Evolutionary conservation across 2,797 vertebrate species (phyloP).

Genomic region (Leptoclinus maculatus): DNA sequence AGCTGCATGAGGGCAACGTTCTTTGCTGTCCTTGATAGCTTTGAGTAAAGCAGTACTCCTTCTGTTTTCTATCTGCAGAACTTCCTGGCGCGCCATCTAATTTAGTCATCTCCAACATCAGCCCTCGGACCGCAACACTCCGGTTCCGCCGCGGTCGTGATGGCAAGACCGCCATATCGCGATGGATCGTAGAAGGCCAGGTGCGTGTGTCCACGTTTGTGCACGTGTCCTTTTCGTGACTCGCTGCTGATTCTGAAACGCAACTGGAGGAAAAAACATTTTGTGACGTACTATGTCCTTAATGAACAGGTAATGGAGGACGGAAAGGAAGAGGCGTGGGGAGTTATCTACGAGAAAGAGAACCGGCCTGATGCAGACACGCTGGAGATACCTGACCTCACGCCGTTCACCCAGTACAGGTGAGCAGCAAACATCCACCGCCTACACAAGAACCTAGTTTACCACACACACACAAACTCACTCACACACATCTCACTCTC

Average conservation of each 20-base stretch:
- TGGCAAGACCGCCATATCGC: slow-evolving; percentile 92
- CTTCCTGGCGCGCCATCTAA: slow-evolving; percentile 94
- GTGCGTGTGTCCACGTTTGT: slow-evolving; percentile 68
- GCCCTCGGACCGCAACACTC: slow-evolving; percentile 91
- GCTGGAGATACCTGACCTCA: slow-evolving; percentile 92
- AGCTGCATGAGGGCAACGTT: not conserved
- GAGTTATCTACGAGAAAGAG: slow-evolving; percentile 88
- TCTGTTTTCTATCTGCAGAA: slow-evolving; percentile 78
- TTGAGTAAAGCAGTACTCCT: slow-evolving; percentile 14
- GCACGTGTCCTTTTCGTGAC: not conserved
- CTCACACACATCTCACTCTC: slow-evolving; percentile 50
- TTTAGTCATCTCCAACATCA: slow-evolving; percentile 96
- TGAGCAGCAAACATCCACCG: slow-evolving; percentile 69
- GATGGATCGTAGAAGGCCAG: slow-evolving; percentile 95
- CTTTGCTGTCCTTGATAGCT: not conserved
- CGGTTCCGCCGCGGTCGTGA: slow-evolving; percentile 92
- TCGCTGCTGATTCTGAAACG: not conserved
- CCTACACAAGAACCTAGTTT: not conserved
- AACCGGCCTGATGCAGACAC: slow-evolving; percentile 90
- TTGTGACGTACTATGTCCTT: not conserved
- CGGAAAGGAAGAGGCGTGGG: slow-evolving; percentile 89
- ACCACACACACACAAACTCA: slow-evolving; percentile 14
- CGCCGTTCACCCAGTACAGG: slow-evolving; percentile 96
- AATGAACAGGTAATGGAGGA: slow-evolving; percentile 68
- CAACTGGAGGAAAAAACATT: not conserved